A percentile compares a stretch with the other conserved stretches of the same genome.
Evolutionary conservation across 2,888 invertebrate species (phyloP).

Genomic region (Ochlodes sylvanus): DNA sequence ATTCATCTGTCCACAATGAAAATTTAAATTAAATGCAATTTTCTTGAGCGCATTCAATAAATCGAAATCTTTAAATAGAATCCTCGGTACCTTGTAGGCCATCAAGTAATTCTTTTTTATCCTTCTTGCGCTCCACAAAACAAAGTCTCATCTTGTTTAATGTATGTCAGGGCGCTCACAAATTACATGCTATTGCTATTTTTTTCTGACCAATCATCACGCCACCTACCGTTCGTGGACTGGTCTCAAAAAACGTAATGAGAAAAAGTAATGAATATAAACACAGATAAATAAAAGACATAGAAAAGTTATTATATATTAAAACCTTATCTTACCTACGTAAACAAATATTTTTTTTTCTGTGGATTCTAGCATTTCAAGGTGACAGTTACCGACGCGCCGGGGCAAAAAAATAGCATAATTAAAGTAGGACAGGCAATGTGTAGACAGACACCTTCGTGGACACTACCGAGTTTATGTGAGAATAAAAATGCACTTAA

Average conservation of each 20-base stretch:
- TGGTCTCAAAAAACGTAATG: slow-evolving; percentile 34
- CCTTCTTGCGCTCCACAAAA: slow-evolving; percentile 23
- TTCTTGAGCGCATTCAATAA: slow-evolving; percentile 38
- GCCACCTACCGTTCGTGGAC: slow-evolving; percentile 33
- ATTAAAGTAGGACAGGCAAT: background rate
- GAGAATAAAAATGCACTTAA: too few relatives aligned
- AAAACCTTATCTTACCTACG: slow-evolving; percentile 35
- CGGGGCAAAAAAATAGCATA: slow-evolving; percentile 10
- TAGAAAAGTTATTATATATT: slow-evolving; percentile 38
- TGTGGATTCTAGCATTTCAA: slow-evolving; percentile 11
- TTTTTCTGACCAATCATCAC: slow-evolving; percentile 28
- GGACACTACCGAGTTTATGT: background rate
- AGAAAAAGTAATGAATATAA: slow-evolving; percentile 34
- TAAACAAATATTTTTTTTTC: slow-evolving; percentile 38
- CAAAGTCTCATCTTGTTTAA: slow-evolving; percentile 32
- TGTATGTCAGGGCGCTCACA: slow-evolving; percentile 34
- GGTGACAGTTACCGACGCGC: slow-evolving; percentile 13
- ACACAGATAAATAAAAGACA: slow-evolving; percentile 35
- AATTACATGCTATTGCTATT: slow-evolving; percentile 37
- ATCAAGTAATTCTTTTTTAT: slow-evolving; percentile 30
- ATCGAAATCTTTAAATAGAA: slow-evolving; percentile 39
- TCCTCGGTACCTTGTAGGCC: slow-evolving; percentile 23
- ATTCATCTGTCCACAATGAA: slow-evolving; percentile 27
- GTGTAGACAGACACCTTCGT: background rate
- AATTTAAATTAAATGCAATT: slow-evolving; percentile 33